Evolutionary conservation across 2,888 invertebrate genomes (phyloP).

Genomic region (Epinotia ramella): DNA sequence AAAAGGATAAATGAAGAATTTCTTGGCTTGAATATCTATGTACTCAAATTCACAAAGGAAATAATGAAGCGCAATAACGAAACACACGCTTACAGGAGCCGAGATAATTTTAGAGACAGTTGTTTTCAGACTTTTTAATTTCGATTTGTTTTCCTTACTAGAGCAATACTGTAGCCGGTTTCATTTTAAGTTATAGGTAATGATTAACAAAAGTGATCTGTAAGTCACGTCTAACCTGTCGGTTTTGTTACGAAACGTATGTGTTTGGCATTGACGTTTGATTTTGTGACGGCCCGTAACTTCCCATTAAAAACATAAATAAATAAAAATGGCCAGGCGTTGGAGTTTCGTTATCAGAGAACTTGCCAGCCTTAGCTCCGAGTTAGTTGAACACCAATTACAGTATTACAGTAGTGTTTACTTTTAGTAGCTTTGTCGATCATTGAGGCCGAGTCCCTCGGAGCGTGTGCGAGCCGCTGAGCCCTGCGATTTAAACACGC

Average conservation of each 20-base stretch:
- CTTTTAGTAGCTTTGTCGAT: slow-evolving; percentile 21
- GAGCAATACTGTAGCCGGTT: too few species aligned
- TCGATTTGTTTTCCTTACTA: neutral
- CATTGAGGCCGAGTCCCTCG: slow-evolving; percentile 34
- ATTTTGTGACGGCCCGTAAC: too few species aligned
- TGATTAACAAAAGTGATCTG: too few species aligned
- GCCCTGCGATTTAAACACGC: slow-evolving; percentile 19
- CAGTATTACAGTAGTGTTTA: slow-evolving; percentile 26
- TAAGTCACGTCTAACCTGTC: too few species aligned
- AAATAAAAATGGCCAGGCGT: too few species aligned
- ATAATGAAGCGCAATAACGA: slow-evolving; percentile 4
- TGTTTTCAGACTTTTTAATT: slow-evolving; percentile 1
- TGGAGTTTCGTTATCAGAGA: too few species aligned
- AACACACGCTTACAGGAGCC: neutral
- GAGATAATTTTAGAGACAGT: slow-evolving; percentile 11
- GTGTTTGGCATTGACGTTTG: too few species aligned
- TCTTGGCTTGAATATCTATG: neutral
- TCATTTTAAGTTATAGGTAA: too few species aligned
- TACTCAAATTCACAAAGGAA: slow-evolving; percentile 7
- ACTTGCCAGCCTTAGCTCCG: neutral
- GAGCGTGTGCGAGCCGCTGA: slow-evolving; percentile 18
- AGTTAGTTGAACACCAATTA: slow-evolving; percentile 14
- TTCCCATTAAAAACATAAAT: too few species aligned
- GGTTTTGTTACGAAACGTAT: too few species aligned
- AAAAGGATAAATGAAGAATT: neutral